Percentiles rank a stretch among this genome's conserved stretches.
Conservation (phyloP, 2,113 vertebrate genomes). For the Lanius collurio region DNA sequence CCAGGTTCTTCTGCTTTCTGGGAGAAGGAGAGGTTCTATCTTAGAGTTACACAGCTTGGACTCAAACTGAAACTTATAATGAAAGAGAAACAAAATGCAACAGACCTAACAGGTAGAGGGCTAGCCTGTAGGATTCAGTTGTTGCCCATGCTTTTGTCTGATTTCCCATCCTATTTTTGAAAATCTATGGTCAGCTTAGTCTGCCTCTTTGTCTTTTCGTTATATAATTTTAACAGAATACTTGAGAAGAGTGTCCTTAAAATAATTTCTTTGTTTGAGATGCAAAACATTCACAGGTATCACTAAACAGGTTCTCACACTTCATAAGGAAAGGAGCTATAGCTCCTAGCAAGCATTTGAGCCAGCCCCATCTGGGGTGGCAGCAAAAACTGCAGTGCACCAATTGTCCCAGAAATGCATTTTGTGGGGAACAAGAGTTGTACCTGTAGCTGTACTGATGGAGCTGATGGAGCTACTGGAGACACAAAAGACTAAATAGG, state of each 20-base stretch:
- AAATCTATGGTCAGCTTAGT: neutral
- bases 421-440: neutral
- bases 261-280: neutral
- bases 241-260: neutral
- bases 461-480: neutral
- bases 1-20: neutral
- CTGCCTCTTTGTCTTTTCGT: neutral
- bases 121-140: neutral
- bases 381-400: neutral
- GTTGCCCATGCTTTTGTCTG: neutral
- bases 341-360: neutral
- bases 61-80: neutral
- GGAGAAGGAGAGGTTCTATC: neutral
- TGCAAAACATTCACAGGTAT: neutral
- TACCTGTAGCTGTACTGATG: neutral
- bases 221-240: neutral
- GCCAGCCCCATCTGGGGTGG: fast-evolving
- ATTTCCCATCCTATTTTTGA: neutral
- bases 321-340: neutral
- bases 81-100: neutral
- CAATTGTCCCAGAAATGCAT: neutral
- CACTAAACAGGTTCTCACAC: neutral
- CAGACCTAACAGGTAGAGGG: neutral
- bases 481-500: neutral
- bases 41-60: neutral